Evolutionary conservation across 2,888 invertebrate species (phyloP), one percentile per base, ranked within the genome.

Genomic region (Callinectes sapidus): DNA sequence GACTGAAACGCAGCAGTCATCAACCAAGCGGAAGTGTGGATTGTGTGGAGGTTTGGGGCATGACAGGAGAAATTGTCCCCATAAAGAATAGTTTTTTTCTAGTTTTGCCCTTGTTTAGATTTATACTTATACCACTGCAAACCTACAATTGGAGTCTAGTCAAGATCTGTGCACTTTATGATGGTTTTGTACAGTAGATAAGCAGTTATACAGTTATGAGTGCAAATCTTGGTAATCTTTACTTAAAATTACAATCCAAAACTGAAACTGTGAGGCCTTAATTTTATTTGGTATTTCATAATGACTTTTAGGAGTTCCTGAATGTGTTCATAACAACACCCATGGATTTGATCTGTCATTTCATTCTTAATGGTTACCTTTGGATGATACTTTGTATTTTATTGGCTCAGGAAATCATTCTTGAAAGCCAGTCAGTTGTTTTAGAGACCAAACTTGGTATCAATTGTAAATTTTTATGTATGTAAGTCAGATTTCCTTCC

Each of bases 21-120:
- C 81, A 32, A 35, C 35, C 81, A 94, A 94, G 89, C 90, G 94
- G 42, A 93, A 91, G 89, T 94, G 94, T 92, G 93, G 94, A 13
- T 71, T 93, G 39, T 94, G 94, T 89, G 94, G 94, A 18, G 94
- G 94, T 71, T 91, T 91, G n/a, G 94, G 94, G 16, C 94, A 94
- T 54, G 92, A 94, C 86, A 88, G 94, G 54, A 92, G 87, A 81
- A 94, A 90, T 86, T 94, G 94, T 35, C 94, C 92, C 35, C 35
- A 55, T 28, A 91, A 91, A 87, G 35, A 71, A 71, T 28, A 28
- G 10, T 28, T 10, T 28, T 8, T 71, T 71, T 71, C 13, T 13
- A 71, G 28, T 28, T 71, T 28, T 71, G 28, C 28, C 23, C n/a
- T 28, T 71, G 1, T n/a, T 13, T 71, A n/a, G 10, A 71, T 10